Evolutionary conservation across 92 coral and sea anemone species (phyloP).

Genomic region (Chrysogorgia sp.): DNA sequence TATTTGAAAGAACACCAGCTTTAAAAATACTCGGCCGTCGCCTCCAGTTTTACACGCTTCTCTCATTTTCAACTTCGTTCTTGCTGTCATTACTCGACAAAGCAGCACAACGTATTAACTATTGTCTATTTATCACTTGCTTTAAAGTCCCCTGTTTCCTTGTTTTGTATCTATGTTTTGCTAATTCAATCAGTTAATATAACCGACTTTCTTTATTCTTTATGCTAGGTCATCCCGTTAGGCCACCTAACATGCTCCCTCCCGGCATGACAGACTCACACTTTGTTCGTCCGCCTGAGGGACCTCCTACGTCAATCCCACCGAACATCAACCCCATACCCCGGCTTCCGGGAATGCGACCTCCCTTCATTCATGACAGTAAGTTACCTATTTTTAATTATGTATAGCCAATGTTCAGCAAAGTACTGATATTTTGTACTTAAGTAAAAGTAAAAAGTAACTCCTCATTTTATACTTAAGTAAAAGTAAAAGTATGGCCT

Average conservation of each 20-base stretch:
- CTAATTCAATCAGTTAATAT: neutral
- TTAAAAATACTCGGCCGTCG: too few relatives aligned
- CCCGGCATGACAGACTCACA: conserved; percentile 57
- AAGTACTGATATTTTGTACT: too few relatives aligned
- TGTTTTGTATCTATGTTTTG: neutral
- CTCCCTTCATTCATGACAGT: conserved; percentile 50
- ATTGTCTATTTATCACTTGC: too few relatives aligned
- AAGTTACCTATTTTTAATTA: neutral
- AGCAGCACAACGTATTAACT: too few relatives aligned
- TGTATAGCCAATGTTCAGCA: too few relatives aligned
- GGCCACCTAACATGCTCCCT: conserved; percentile 39
- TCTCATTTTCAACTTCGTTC: too few relatives aligned
- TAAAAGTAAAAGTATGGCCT: too few relatives aligned
- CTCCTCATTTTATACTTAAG: too few relatives aligned
- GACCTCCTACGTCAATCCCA: conserved; percentile 89
- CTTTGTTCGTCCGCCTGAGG: conserved; percentile 76
- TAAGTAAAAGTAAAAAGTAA: too few relatives aligned
- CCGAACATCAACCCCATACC: conserved; percentile 86
- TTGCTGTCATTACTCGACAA: too few relatives aligned
- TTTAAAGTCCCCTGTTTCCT: neutral
- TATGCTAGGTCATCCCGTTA: conserved; percentile 19
- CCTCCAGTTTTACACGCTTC: too few relatives aligned
- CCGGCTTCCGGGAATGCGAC: conserved; percentile 36
- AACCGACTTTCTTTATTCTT: neutral
- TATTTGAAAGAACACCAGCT: too few relatives aligned